phyloP scores from a whole-genome alignment of 2,113 vertebrate genomes.

The Tamias sibiricus region DNA sequence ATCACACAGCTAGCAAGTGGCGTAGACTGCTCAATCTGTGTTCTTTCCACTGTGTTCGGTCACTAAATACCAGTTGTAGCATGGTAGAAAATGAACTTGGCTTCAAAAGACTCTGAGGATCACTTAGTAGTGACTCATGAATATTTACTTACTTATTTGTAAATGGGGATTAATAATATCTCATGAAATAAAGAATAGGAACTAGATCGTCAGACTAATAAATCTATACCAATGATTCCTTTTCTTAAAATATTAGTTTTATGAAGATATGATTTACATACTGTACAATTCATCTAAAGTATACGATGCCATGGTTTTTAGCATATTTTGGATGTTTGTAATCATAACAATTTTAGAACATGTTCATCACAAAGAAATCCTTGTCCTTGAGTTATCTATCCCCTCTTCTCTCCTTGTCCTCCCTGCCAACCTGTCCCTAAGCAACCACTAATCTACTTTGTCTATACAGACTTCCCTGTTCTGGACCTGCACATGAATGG shows the following conservation, averaged over 20 bases:
- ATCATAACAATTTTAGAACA: not conserved
- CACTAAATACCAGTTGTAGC: not conserved
- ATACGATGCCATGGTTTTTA: not conserved
- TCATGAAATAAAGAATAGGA: not conserved
- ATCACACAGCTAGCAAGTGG: rapidly evolving
- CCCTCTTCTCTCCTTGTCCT: not conserved
- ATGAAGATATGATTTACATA: not conserved
- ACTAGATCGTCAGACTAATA: not conserved
- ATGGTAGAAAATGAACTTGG: not conserved
- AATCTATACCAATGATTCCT: not conserved
- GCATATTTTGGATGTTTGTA: not conserved
- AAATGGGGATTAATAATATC: not conserved
- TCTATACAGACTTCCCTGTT: not conserved
- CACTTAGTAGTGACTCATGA: not conserved
- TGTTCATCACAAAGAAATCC: not conserved
- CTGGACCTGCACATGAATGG: not conserved
- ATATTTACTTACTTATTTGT: not conserved
- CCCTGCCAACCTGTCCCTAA: not conserved
- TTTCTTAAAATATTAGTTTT: not conserved
- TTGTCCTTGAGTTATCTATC: not conserved
- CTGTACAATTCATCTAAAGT: not conserved
- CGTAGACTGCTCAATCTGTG: not conserved
- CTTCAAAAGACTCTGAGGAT: not conserved
- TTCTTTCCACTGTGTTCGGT: not conserved
- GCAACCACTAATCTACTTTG: not conserved